Evolutionary conservation across 2,888 invertebrate genomes (phyloP).

Genomic region (Zygothrica quintamaculata): DNA sequence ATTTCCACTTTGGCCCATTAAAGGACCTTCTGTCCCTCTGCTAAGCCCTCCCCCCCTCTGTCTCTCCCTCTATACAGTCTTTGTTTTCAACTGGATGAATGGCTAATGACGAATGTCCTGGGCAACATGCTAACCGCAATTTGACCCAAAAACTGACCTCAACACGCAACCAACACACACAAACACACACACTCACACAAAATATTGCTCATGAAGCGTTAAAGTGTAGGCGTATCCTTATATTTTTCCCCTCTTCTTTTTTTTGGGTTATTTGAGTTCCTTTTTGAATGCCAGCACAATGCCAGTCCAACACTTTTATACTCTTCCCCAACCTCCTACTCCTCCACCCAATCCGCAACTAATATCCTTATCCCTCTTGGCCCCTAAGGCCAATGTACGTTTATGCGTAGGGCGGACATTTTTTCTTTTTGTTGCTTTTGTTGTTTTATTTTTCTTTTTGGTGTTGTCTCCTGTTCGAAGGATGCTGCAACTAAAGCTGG

Average conservation of each 20-base stretch:
- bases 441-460: too few species aligned
- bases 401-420: slow-evolving; percentile 14
- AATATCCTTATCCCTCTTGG: slow-evolving; percentile 16
- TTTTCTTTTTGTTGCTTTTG: too few species aligned
- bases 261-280: slow-evolving; percentile 14
- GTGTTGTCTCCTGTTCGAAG: too few species aligned
- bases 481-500: slow-evolving; percentile 1
- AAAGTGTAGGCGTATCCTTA: slow-evolving; percentile 42
- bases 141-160: slow-evolving; percentile 44
- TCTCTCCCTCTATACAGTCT: too few species aligned
- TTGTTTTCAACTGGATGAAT: slow-evolving; percentile 25
- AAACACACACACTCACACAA: slow-evolving; percentile 3
- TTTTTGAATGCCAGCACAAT: slow-evolving; percentile 27
- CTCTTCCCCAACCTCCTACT: not conserved
- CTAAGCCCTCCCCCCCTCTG: too few species aligned
- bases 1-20: slow-evolving; percentile 12
- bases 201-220: slow-evolving; percentile 22
- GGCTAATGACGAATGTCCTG: slow-evolving; percentile 56
- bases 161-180: slow-evolving; percentile 39
- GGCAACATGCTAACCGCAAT: slow-evolving; percentile 39
- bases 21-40: too few species aligned
- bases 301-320: slow-evolving; percentile 21
- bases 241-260: slow-evolving; percentile 1
- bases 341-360: slow-evolving; percentile 1
- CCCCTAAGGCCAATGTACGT: slow-evolving; percentile 39